These are phyloP conservation scores for Schizopygopsis malacanthus DNA, from an alignment of 2,797 vertebrate species.

Conservation along the genomic window DNA sequence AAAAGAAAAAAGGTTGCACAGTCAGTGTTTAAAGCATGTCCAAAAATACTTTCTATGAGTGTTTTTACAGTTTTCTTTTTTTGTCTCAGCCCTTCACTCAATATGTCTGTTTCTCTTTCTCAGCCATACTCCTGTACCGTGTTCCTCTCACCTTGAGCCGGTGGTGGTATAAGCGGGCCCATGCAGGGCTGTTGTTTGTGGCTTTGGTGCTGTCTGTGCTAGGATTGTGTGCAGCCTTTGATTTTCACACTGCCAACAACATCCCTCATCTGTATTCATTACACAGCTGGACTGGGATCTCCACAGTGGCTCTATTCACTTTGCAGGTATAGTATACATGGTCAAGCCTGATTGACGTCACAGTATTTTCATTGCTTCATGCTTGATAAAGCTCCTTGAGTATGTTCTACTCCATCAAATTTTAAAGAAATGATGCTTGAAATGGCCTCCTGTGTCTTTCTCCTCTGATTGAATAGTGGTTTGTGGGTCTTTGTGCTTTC, in stretches of 20 bases:
- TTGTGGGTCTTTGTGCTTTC: conserved; percentile 71
- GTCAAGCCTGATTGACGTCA: not conserved
- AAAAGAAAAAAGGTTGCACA: too few relatives aligned
- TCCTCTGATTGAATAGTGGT: conserved; percentile 71
- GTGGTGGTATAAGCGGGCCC: conserved; percentile 76
- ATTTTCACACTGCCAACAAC: conserved; percentile 64
- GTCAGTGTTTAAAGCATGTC: not conserved
- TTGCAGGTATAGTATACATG: conserved; percentile 71
- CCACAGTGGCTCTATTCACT: conserved; percentile 72
- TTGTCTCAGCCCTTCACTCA: not conserved
- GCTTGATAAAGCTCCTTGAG: not conserved
- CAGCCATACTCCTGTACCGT: conserved; percentile 77
- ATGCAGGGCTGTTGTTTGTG: conserved; percentile 63
- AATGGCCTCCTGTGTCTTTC: not conserved
- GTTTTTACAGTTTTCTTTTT: not conserved
- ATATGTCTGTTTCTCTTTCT: not conserved
- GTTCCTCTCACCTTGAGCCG: conserved; percentile 73
- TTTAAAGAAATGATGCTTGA: not conserved
- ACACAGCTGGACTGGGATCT: conserved; percentile 82
- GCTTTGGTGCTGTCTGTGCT: conserved; percentile 65
- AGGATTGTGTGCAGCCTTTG: conserved; percentile 75
- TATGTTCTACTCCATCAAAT: not conserved
- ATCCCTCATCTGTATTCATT: conserved; percentile 78
- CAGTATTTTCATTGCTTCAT: conserved; percentile 13
- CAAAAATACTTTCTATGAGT: not conserved